Percentiles rank a stretch among this genome's conserved stretches.
These are phyloP conservation scores for Napeogenes sylphis DNA, from an alignment of 2,888 invertebrate species.

Conservation along the genomic window DNA sequence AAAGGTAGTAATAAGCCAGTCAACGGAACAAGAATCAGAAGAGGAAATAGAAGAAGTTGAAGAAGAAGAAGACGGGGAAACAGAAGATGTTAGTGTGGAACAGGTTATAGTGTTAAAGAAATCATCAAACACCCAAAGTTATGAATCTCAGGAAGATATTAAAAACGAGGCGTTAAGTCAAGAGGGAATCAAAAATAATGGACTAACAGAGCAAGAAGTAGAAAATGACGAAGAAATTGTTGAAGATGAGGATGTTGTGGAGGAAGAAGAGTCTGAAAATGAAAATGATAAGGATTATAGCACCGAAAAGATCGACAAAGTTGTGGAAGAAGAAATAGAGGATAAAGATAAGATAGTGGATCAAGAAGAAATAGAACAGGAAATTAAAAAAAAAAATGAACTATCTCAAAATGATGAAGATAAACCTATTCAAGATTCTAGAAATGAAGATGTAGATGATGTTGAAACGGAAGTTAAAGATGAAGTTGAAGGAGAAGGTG, in stretches of 20 bases:
- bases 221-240: slow-evolving; percentile 29
- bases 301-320: slow-evolving; percentile 33
- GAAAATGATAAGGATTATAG: slow-evolving; percentile 30
- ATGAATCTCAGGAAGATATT: slow-evolving; percentile 27
- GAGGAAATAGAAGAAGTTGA: slow-evolving; percentile 41
- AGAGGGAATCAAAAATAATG: slow-evolving; percentile 24
- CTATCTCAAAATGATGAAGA: slow-evolving; percentile 25
- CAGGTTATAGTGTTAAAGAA: slow-evolving; percentile 31
- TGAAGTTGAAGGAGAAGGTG: slow-evolving; percentile 34
- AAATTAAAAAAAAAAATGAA: slow-evolving; percentile 30
- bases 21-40: slow-evolving; percentile 35
- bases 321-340: slow-evolving; percentile 29
- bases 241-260: slow-evolving; percentile 33
- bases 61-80: slow-evolving; percentile 43
- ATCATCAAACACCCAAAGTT: slow-evolving; percentile 23
- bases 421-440: too few species aligned
- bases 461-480: slow-evolving; percentile 28
- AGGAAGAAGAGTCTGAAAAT: slow-evolving; percentile 31
- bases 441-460: slow-evolving; percentile 38
- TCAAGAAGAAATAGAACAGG: slow-evolving; percentile 13
- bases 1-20: slow-evolving; percentile 56
- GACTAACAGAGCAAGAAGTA: slow-evolving; percentile 25
- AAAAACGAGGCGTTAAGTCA: slow-evolving; percentile 18
- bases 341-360: slow-evolving; percentile 33
- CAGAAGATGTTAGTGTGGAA: slow-evolving; percentile 38